Percentiles rank a stretch among this genome's conserved stretches.
Conservation (phyloP, 2,113 vertebrate species). For the Hippocampus comes region DNA sequence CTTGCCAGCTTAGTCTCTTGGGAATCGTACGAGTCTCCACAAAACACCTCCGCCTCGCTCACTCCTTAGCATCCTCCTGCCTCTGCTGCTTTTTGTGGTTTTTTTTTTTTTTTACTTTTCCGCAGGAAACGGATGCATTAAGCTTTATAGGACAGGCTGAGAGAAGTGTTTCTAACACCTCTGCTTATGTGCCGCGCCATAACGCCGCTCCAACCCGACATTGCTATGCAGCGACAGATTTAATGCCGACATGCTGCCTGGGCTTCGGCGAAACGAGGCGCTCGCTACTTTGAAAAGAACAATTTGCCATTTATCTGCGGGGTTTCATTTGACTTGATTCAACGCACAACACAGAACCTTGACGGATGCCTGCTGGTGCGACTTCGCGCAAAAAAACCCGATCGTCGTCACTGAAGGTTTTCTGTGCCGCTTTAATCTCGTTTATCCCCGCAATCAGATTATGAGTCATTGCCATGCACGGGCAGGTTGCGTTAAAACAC, state of each 20-base stretch:
- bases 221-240: slow-evolving; percentile 20
- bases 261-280: slow-evolving; percentile 23
- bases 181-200: slow-evolving; percentile 39
- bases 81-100: slow-evolving; percentile 7
- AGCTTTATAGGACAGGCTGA: slow-evolving; percentile 39
- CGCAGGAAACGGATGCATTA: slow-evolving; percentile 36
- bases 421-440: slow-evolving; percentile 47
- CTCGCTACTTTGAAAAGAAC: not conserved
- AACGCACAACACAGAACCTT: too few relatives aligned
- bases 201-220: slow-evolving; percentile 45
- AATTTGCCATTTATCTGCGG: not conserved
- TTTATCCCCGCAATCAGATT: slow-evolving; percentile 56
- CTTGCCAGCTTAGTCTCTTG: slow-evolving; percentile 35
- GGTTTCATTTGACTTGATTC: not conserved
- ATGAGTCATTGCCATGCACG: slow-evolving; percentile 47
- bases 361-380: slow-evolving; percentile 1
- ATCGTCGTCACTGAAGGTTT: slow-evolving; percentile 47
- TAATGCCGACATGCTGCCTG: slow-evolving; percentile 19
- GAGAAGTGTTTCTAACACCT: slow-evolving; percentile 57
- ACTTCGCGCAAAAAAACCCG: slow-evolving; percentile 40
- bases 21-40: slow-evolving; percentile 21
- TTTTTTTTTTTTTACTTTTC: slow-evolving; percentile 15
- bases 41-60: slow-evolving; percentile 15
- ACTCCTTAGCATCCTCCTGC: slow-evolving; percentile 24
- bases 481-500: slow-evolving; percentile 40